Conservation (phyloP, 2,113 vertebrate species). For the Nymphicus hollandicus region DNA sequence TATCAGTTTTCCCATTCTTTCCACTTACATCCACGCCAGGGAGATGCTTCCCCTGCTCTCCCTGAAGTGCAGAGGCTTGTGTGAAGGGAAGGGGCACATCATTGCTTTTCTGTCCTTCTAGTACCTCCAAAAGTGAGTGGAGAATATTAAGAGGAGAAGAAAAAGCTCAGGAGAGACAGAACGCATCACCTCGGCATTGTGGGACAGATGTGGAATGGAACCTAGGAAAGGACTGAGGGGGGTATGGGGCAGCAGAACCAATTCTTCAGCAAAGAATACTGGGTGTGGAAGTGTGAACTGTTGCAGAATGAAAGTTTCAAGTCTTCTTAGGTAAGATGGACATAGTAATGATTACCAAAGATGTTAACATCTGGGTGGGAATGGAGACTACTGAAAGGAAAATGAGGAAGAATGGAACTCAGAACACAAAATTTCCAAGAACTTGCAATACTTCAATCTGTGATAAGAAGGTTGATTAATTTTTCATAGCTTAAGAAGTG, state of each 20-base stretch:
- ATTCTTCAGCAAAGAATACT: neutral
- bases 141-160: neutral
- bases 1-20: neutral
- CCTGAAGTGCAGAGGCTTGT: neutral
- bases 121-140: neutral
- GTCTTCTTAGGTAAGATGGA: neutral
- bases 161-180: neutral
- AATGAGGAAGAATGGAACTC: neutral
- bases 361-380: neutral
- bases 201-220: neutral
- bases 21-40: neutral
- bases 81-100: neutral
- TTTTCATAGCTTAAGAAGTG: neutral
- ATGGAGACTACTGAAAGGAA: neutral
- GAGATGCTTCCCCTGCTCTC: neutral
- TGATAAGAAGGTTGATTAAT: neutral
- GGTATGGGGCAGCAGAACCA: neutral
- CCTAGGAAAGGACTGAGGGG: neutral
- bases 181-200: accelerated
- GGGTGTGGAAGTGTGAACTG: neutral
- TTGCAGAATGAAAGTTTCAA: neutral
- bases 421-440: neutral
- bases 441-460: neutral
- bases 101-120: neutral
- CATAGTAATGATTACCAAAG: neutral